Evolutionary conservation across 2,113 vertebrate genomes (phyloP), one percentile per base, ranked within the genome.

Genomic region (Regulus satrapa): DNA sequence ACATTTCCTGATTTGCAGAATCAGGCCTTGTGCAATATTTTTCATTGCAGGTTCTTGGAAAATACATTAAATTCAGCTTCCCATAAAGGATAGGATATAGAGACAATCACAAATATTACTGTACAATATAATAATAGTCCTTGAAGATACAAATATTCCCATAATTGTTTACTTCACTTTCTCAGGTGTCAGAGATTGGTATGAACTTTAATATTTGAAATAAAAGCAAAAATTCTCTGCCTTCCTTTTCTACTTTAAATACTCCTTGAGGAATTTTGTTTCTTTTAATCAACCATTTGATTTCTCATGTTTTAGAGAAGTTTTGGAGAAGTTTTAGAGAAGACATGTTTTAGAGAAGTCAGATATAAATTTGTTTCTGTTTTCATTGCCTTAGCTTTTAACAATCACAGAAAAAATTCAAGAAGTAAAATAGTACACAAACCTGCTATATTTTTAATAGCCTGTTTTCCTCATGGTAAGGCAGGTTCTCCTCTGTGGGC

Each of bases 1-100:
- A 10, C 41, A n/a, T n/a, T n/a, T n/a, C n/a, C n/a, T n/a, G n/a
- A n/a, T 95, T 92, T 82, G 38, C n/a, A 51, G 45, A 78, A 41
- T 71, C 59, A 85, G 26, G 26, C 96, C 66, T 91, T 80, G 52
- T 56, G 26, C 20, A 86, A 64, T 88, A 67, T 76, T 94, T 64
- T 82, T 95, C 79, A 80, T 64, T 91, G 28, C 55, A 94, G 62
- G 40, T 91, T 16, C 48, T 93, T 66, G 36, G 85, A 93, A 91
- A 95, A 83, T 58, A 85, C 95, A 87, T 77, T 81, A 75, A 92
- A 91, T 92, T 20, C 89, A 62, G 14, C 49, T 63, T 78, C 36
- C 43, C 56, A 18, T 88, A 32, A 83, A 90, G 20, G 54, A 52
- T 68, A 71, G 29, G 88, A 62, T 74, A 66, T 14, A 75, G 36